Conservation (phyloP, 2,888 invertebrate genomes). For the Caenorhabditis macrosperma region DNA sequence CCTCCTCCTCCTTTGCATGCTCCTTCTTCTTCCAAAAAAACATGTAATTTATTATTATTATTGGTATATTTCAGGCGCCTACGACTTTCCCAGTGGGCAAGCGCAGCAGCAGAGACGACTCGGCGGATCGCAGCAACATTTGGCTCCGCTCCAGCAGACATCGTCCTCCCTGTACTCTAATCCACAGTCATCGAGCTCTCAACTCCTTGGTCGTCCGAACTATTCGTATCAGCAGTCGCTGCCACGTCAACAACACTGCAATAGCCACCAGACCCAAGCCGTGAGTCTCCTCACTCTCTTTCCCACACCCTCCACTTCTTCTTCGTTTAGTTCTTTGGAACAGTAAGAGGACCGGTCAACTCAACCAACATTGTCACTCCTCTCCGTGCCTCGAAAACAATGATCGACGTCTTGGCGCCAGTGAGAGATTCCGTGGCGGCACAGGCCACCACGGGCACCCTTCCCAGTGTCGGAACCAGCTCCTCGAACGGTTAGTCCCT, state of each 20-base stretch:
- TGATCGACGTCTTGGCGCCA: constrained; percentile 72
- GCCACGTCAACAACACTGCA: constrained; percentile 55
- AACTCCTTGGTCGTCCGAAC: constrained; percentile 42
- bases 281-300: constrained; percentile 38
- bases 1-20: constrained; percentile 5
- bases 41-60: background rate
- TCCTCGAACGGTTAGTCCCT: constrained; percentile 52
- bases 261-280: constrained; percentile 53
- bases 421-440: constrained; percentile 60
- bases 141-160: constrained; percentile 40
- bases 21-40: constrained; percentile 3
- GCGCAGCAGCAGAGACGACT: constrained; percentile 59
- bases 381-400: constrained; percentile 69
- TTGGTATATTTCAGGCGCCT: constrained; percentile 32
- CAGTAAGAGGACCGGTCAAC: constrained; percentile 43
- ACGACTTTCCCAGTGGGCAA: constrained; percentile 59
- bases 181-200: constrained; percentile 31
- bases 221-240: constrained; percentile 42
- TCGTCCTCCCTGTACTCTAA: constrained; percentile 44
- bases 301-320: background rate
- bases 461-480: constrained; percentile 44
- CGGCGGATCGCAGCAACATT: constrained; percentile 59
- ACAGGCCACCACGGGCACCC: constrained; percentile 38
- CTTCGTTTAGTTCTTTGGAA: constrained; percentile 39
- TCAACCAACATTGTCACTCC: constrained; percentile 53